A percentile compares a stretch with the other conserved stretches of the same genome.
Evolutionary conservation across 2,888 invertebrate genomes (phyloP).

Genomic region (Lasioglossum oenotherae): DNA sequence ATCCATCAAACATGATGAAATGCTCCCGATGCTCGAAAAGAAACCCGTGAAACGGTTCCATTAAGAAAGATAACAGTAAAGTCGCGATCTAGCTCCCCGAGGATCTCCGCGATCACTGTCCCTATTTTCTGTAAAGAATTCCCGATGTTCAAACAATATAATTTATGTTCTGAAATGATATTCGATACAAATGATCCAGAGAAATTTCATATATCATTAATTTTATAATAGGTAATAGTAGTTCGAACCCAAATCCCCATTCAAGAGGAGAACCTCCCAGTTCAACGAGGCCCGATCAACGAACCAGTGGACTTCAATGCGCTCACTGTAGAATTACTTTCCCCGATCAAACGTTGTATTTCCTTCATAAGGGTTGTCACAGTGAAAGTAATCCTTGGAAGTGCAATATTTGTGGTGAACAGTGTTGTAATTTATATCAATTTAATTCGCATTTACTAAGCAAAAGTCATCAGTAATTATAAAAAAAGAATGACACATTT

Average conservation of each 20-base stretch:
- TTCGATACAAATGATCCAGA: not conserved
- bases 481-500: conserved; percentile 22
- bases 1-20: no score
- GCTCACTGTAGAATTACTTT: conserved; percentile 96
- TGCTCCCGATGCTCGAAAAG: no score
- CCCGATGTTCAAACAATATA: not conserved
- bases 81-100: no score
- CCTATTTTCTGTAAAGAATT: not conserved
- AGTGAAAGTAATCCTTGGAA: conserved; percentile 98
- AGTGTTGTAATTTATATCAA: conserved; percentile 97
- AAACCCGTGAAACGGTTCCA: no score
- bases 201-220: conserved; percentile 24
- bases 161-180: not conserved
- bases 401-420: conserved; percentile 98
- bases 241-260: conserved; percentile 81
- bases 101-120: no score
- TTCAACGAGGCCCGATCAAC: conserved; percentile 89
- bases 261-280: conserved; percentile 86
- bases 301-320: conserved; percentile 89
- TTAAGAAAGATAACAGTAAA: no score
- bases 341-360: conserved; percentile 97
- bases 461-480: conserved; percentile 92
- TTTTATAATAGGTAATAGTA: conserved; percentile 65
- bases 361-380: conserved; percentile 99
- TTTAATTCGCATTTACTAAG: conserved; percentile 98